Conservation (phyloP, 2,113 vertebrate genomes). For the Pardalotus punctatus region DNA sequence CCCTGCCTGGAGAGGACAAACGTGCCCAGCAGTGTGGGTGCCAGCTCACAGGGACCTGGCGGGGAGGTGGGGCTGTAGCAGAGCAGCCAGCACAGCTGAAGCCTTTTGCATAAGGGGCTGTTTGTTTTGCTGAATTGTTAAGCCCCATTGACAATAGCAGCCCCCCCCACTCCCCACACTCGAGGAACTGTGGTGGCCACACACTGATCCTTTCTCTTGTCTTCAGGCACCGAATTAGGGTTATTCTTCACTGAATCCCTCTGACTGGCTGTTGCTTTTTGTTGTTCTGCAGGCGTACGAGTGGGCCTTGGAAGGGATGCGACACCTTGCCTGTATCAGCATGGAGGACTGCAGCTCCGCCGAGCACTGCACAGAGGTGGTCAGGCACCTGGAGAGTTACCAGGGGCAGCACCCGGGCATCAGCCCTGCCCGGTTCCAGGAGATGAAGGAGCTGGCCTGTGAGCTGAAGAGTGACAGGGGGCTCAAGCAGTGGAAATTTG, state of each 20-base stretch:
- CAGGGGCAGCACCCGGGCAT: conserved; percentile 75
- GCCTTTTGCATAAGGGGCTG: conserved; percentile 21
- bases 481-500: conserved; percentile 82
- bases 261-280: not conserved
- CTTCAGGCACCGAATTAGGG: not conserved
- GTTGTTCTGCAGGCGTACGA: conserved; percentile 69
- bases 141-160: not conserved
- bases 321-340: conserved; percentile 75
- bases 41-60: not conserved
- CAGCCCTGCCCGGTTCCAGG: conserved; percentile 76
- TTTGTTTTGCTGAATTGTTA: conserved; percentile 49
- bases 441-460: conserved; percentile 84
- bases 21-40: not conserved
- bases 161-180: not conserved
- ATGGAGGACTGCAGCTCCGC: conserved; percentile 76
- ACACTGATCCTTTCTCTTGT: conserved; percentile 41
- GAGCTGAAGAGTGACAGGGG: conserved; percentile 78
- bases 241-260: not conserved
- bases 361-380: conserved; percentile 63
- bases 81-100: conserved; percentile 45
- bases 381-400: conserved; percentile 77
- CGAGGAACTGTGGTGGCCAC: not conserved
- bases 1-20: not conserved
- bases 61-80: not conserved
- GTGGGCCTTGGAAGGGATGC: conserved; percentile 84